phyloP scores from a whole-genome alignment of 2,797 vertebrate genomes.

The Tachyglossus aculeatus region DNA sequence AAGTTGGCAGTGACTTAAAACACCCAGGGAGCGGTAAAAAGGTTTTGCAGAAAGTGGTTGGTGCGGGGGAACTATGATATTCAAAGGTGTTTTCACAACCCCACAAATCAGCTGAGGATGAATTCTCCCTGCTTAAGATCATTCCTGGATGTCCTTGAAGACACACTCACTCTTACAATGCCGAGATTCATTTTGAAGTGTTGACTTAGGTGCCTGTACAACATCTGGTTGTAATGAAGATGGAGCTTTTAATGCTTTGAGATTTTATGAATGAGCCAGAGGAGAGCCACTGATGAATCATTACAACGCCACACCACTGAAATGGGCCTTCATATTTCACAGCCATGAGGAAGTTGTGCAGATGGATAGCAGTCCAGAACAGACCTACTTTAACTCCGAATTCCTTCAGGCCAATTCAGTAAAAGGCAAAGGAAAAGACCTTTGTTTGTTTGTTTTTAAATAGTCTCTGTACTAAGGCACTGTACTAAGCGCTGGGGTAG shows the following conservation, averaged over 20 bases:
- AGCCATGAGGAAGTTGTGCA: not conserved
- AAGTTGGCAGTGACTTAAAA: too few species aligned
- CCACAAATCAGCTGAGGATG: not conserved
- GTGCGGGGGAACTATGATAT: not conserved
- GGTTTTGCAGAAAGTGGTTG: not conserved
- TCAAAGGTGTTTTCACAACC: not conserved
- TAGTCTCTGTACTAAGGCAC: too few species aligned
- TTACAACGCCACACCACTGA: not conserved
- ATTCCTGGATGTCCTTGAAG: conserved; percentile 25
- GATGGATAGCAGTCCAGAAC: conserved; percentile 9
- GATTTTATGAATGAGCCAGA: conserved; percentile 33
- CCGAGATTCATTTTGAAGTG: conserved; percentile 21
- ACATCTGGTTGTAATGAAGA: conserved; percentile 44
- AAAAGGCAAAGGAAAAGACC: not conserved
- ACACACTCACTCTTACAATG: conserved; percentile 4
- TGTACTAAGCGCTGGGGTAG: too few species aligned
- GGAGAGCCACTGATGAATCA: conserved; percentile 16
- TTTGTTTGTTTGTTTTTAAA: too few species aligned
- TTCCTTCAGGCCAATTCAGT: not conserved
- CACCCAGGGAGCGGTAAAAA: not conserved
- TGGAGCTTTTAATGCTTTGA: conserved; percentile 28
- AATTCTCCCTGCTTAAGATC: not conserved
- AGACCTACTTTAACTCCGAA: not conserved
- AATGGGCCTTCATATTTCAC: conserved; percentile 1
- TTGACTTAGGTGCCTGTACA: conserved; percentile 41